Evolutionary conservation across 2,888 invertebrate species (phyloP).

Genomic region (Chironomus riparius): DNA sequence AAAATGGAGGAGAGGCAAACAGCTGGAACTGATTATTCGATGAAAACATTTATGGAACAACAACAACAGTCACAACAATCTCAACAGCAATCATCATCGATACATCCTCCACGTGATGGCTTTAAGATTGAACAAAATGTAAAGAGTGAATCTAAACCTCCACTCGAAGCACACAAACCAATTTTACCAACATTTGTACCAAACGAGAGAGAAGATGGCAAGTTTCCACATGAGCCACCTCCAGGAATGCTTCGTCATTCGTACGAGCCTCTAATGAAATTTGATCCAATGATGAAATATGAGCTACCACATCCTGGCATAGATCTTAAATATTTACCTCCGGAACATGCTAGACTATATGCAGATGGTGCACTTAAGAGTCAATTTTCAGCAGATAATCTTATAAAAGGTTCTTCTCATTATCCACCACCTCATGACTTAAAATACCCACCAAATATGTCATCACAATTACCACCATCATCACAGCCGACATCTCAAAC

Average conservation of each 20-base stretch:
- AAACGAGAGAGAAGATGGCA: conserved; percentile 14
- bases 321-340: conserved; percentile 40
- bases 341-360: conserved; percentile 28
- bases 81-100: neutral
- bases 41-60: conserved; percentile 40
- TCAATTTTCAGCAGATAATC: conserved; percentile 39
- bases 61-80: neutral
- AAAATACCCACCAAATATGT: conserved; percentile 36
- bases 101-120: neutral
- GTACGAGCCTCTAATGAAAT: conserved; percentile 42
- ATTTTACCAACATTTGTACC: neutral
- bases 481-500: neutral
- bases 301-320: conserved; percentile 37
- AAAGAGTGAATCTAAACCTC: neutral
- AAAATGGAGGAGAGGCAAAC: conserved; percentile 31
- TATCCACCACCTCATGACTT: conserved; percentile 31
- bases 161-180: neutral
- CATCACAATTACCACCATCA: neutral
- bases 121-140: neutral
- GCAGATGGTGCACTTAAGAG: conserved; percentile 28
- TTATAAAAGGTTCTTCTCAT: conserved; percentile 41
- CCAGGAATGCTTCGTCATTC: conserved; percentile 37
- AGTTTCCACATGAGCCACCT: conserved; percentile 37
- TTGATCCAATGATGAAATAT: conserved; percentile 40
- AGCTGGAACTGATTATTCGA: conserved; percentile 37